Percentiles rank a stretch among this genome's conserved stretches.
Conservation (phyloP, 2,888 invertebrate species). For the Apotomis betuletana region DNA sequence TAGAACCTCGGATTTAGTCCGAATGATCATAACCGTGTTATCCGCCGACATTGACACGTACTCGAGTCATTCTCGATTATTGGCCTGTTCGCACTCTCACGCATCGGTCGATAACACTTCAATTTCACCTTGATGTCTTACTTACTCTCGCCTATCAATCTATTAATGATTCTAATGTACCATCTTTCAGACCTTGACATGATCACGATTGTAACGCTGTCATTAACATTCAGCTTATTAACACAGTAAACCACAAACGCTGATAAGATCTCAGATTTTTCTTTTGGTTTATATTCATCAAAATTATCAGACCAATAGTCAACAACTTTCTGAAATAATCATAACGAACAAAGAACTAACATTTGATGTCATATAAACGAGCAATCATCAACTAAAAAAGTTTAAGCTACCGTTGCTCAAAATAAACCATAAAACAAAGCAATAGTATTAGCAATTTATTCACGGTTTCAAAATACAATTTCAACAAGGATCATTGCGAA, state of each 20-base stretch:
- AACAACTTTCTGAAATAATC: background rate
- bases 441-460: constrained; percentile 20
- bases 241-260: background rate
- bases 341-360: background rate
- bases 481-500: constrained; percentile 9
- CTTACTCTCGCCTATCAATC: constrained; percentile 23
- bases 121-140: constrained; percentile 32
- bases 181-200: constrained; percentile 23
- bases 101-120: constrained; percentile 9
- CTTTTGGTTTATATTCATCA: background rate
- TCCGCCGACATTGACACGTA: constrained; percentile 26
- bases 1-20: constrained; percentile 10
- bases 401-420: constrained; percentile 21
- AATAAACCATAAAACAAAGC: constrained; percentile 19
- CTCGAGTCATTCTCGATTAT: constrained; percentile 21
- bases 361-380: too few relatives aligned
- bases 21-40: constrained; percentile 33
- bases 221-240: constrained; percentile 11
- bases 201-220: constrained; percentile 21
- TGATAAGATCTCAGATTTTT: background rate
- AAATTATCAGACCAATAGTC: background rate
- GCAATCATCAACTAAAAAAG: background rate
- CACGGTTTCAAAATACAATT: constrained; percentile 27
- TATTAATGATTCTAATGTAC: constrained; percentile 22
- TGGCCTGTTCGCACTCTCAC: constrained; percentile 14